These are phyloP conservation scores for Syngnathus floridae DNA, from an alignment of 2,113 vertebrate genomes.

Conservation along the genomic window DNA sequence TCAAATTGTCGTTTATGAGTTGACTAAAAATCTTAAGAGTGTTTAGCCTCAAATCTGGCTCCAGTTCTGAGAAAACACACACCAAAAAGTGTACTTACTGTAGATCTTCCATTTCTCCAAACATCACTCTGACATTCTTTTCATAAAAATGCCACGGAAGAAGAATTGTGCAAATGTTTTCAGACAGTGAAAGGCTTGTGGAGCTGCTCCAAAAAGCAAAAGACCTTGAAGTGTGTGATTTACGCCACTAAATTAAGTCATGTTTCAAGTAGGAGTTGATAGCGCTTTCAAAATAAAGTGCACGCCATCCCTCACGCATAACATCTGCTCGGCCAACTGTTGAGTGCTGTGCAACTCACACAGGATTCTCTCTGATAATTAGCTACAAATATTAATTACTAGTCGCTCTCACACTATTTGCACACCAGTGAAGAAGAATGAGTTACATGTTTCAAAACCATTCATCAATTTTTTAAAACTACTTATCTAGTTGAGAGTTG, in stretches of 20 bases:
- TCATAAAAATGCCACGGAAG: slow-evolving; percentile 69
- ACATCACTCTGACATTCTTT: slow-evolving; percentile 71
- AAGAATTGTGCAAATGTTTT: slow-evolving; percentile 57
- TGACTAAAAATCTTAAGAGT: slow-evolving; percentile 28
- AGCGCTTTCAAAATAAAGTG: slow-evolving; percentile 48
- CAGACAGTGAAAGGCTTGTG: slow-evolving; percentile 59
- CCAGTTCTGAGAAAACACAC: slow-evolving; percentile 63
- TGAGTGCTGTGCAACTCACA: slow-evolving; percentile 2
- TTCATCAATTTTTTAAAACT: background rate
- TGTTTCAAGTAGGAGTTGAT: slow-evolving; percentile 51
- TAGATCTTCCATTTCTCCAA: slow-evolving; percentile 63
- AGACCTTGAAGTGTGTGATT: slow-evolving; percentile 60
- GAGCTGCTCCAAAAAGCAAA: slow-evolving; percentile 50
- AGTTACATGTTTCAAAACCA: background rate
- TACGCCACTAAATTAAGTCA: slow-evolving; percentile 61
- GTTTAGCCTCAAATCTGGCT: slow-evolving; percentile 58
- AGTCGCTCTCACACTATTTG: background rate
- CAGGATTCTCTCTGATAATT: background rate
- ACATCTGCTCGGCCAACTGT: slow-evolving; percentile 42
- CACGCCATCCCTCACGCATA: slow-evolving; percentile 28
- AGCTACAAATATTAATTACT: background rate
- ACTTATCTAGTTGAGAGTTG: background rate
- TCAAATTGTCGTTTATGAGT: slow-evolving; percentile 66
- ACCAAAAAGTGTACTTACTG: slow-evolving; percentile 47
- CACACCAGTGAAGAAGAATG: background rate